Conservation (phyloP, 2,797 vertebrate species). For the Yasuhikotakia modesta region DNA sequence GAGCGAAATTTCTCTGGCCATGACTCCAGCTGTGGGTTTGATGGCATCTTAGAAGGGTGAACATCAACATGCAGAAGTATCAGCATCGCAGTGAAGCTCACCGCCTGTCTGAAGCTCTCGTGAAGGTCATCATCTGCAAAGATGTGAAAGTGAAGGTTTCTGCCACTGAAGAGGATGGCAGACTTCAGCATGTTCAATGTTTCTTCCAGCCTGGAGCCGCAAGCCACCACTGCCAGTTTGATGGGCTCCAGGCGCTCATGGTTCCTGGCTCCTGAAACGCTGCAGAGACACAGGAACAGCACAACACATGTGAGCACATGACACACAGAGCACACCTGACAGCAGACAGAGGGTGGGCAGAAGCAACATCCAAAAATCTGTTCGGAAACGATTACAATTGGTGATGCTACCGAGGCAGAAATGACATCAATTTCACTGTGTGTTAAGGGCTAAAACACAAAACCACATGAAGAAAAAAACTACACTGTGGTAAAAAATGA, state of each 20-base stretch:
- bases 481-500: no score
- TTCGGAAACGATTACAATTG: no score
- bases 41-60: background rate
- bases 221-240: conserved; percentile 94
- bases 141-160: conserved; percentile 88
- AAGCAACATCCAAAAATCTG: no score
- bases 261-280: conserved; percentile 37
- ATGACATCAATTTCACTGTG: no score
- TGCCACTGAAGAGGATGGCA: conserved; percentile 87
- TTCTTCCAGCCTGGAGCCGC: conserved; percentile 91
- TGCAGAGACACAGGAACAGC: conserved; percentile 38
- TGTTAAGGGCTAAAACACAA: no score
- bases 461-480: no score
- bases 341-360: no score
- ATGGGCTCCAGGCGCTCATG: conserved; percentile 72
- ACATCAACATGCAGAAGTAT: conserved; percentile 9
- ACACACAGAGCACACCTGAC: background rate
- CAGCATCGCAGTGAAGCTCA: conserved; percentile 66
- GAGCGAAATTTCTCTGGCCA: conserved; percentile 75
- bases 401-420: no score
- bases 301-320: conserved; percentile 20
- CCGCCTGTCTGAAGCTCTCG: conserved; percentile 79
- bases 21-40: conserved; percentile 77
- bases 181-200: conserved; percentile 94
- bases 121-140: conserved; percentile 93